These are phyloP conservation scores for Crioceris asparagi DNA, from an alignment of 2,888 invertebrate species.

Conservation along the genomic window DNA sequence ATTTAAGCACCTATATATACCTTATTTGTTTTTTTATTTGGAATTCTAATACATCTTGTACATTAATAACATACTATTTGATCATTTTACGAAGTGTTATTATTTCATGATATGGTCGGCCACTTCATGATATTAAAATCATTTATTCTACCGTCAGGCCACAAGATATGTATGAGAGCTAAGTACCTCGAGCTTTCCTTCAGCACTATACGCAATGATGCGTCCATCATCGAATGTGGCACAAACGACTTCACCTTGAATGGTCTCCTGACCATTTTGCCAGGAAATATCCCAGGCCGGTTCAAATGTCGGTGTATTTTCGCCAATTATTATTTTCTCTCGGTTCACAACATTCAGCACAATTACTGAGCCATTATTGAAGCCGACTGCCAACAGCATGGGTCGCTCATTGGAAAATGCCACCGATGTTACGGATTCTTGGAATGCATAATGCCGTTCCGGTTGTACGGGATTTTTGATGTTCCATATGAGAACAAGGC, in stretches of 20 bases:
- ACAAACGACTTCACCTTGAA: constrained; percentile 41
- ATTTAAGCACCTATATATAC: no score
- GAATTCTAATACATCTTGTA: no score
- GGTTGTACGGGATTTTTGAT: constrained; percentile 71
- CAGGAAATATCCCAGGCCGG: constrained; percentile 25
- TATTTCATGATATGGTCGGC: no score
- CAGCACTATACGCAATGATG: constrained; percentile 23
- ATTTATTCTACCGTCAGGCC: no score
- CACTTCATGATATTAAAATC: no score
- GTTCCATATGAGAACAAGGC: constrained; percentile 66
- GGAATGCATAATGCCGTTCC: constrained; percentile 55
- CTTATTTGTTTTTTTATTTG: no score
- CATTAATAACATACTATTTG: no score
- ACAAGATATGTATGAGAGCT: neutral
- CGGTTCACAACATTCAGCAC: constrained; percentile 60
- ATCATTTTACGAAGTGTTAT: no score
- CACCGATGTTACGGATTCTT: constrained; percentile 54
- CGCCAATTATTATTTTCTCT: constrained; percentile 20
- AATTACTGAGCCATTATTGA: constrained; percentile 59
- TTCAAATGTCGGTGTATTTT: constrained; percentile 23
- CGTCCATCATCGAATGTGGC: constrained; percentile 50
- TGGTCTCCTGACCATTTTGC: constrained; percentile 17
- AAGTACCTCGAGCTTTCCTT: constrained; percentile 19
- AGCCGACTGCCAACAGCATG: constrained; percentile 64
- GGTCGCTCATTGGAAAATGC: constrained; percentile 59